These are phyloP conservation scores for Zophobas atratus DNA, from an alignment of 1,140 invertebrate species.

Conservation along the genomic window DNA sequence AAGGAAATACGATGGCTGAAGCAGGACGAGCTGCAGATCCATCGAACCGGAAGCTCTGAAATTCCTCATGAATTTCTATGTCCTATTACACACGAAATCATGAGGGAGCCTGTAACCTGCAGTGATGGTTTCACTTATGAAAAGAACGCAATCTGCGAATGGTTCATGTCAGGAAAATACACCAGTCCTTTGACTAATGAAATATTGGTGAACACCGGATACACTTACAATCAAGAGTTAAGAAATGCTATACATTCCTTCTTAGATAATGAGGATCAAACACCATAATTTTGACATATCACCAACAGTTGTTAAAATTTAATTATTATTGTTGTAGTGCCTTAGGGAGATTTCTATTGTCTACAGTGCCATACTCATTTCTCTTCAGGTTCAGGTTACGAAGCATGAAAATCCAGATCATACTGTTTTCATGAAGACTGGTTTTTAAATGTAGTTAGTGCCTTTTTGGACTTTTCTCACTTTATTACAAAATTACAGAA, in stretches of 20 bases:
- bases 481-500: conserved; percentile 9
- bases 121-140: conserved; percentile 88
- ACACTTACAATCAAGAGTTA: conserved; percentile 73
- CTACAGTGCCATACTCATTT: conserved; percentile 12
- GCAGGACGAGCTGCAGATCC: conserved; percentile 63
- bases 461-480: conserved; percentile 22
- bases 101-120: conserved; percentile 84
- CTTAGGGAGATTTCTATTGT: conserved; percentile 16
- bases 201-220: conserved; percentile 71
- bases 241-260: conserved; percentile 63
- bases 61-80: conserved; percentile 82
- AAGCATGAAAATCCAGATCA: too few species aligned
- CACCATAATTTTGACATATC: conserved; percentile 36
- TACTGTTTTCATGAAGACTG: conserved; percentile 17
- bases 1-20: conserved; percentile 72
- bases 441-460: conserved; percentile 32
- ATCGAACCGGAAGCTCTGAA: conserved; percentile 54
- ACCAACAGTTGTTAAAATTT: conserved; percentile 4
- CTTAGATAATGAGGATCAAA: conserved; percentile 56
- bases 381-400: too few species aligned
- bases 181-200: conserved; percentile 86
- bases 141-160: conserved; percentile 80
- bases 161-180: conserved; percentile 81
- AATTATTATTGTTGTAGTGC: conserved; percentile 18
- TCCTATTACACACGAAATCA: conserved; percentile 86